Conservation (phyloP, 2,888 invertebrate genomes). For the Eristalis tenax region DNA sequence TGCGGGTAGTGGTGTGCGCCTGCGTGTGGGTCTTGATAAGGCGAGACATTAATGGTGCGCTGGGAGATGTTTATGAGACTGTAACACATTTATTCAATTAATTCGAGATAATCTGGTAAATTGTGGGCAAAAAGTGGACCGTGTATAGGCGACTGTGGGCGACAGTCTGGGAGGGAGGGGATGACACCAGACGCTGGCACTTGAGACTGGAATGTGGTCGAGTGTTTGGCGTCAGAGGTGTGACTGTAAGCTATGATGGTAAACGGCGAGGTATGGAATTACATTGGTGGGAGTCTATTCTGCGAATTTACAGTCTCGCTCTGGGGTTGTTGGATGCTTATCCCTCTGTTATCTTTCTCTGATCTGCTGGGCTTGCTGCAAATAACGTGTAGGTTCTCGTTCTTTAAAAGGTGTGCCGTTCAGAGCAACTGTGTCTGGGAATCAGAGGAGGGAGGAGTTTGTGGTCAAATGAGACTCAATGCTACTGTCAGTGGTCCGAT, state of each 20-base stretch:
- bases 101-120: constrained; percentile 44
- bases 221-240: not conserved
- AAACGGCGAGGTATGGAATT: no score
- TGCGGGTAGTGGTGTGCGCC: constrained; percentile 17
- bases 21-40: constrained; percentile 60
- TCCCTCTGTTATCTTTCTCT: no score
- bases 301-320: no score
- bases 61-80: constrained; percentile 43
- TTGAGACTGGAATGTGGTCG: not conserved
- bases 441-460: no score
- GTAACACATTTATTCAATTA: constrained; percentile 66
- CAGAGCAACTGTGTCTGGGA: no score
- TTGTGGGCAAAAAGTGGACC: constrained; percentile 11
- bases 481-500: no score
- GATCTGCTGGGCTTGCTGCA: no score
- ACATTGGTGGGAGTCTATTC: not conserved
- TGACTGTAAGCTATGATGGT: not conserved
- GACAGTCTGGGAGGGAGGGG: not conserved
- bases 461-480: no score
- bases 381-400: no score
- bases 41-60: constrained; percentile 62
- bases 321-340: no score
- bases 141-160: not conserved
- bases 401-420: no score
- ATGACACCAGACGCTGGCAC: not conserved